Percentiles rank a stretch among this genome's conserved stretches.
Evolutionary conservation across 2,797 vertebrate species (phyloP).

Genomic region (Cephalopachus bancanus): DNA sequence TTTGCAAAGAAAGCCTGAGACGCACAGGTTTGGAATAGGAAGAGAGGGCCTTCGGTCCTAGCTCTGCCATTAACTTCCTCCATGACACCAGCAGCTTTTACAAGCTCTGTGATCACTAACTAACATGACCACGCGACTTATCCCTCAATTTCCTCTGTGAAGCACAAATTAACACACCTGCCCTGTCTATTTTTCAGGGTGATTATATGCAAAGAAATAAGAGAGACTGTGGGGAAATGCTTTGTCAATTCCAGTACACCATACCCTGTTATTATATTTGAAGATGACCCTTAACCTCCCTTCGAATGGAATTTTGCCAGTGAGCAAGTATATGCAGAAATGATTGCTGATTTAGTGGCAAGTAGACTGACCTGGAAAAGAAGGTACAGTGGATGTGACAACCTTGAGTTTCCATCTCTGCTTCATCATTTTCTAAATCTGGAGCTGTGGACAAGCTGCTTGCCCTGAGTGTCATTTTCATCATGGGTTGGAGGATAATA

Average conservation of each 20-base stretch:
- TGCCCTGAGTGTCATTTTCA: not conserved
- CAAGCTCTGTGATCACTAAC: not conserved
- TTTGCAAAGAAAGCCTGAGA: constrained; percentile 18
- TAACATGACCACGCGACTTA: not conserved
- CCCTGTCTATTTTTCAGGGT: constrained; percentile 54
- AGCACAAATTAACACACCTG: constrained; percentile 36
- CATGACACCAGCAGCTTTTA: not conserved
- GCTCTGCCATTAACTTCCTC: not conserved
- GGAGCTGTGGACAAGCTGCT: not conserved
- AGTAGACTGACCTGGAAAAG: not conserved
- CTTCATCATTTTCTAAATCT: not conserved
- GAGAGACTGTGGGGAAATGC: constrained; percentile 10
- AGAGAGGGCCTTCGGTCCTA: not conserved
- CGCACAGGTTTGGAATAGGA: not conserved
- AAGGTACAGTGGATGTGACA: not conserved
- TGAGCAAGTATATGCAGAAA: not conserved
- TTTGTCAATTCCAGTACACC: constrained; percentile 36
- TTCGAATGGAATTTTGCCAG: constrained; percentile 53
- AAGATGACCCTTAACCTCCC: not conserved
- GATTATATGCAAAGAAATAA: constrained; percentile 41
- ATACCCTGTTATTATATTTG: constrained; percentile 17
- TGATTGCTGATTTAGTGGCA: not conserved
- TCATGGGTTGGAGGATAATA: not conserved
- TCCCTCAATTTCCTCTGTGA: constrained; percentile 24
- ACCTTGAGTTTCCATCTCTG: not conserved